Percentiles rank a stretch among this genome's conserved stretches.
These are phyloP conservation scores for Elanus axillaris DNA, from an alignment of 2,113 vertebrate genomes.

Conservation along the genomic window DNA sequence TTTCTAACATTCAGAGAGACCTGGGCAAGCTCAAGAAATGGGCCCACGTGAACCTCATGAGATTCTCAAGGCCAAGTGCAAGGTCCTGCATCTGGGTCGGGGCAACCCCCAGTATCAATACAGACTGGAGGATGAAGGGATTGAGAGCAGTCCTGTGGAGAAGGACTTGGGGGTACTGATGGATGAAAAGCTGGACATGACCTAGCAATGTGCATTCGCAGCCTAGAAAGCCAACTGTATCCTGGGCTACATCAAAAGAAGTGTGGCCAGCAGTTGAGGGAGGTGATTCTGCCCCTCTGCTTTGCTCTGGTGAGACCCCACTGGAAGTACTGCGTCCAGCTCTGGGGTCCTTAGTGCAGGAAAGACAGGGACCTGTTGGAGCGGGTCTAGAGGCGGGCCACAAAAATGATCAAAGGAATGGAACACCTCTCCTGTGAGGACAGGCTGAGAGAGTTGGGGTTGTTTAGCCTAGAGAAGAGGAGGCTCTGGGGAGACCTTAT, in stretches of 20 bases:
- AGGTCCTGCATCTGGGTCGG: not conserved
- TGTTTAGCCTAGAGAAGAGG: not conserved
- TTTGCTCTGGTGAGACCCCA: not conserved
- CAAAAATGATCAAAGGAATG: accelerated
- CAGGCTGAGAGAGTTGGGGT: not conserved
- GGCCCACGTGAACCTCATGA: not conserved
- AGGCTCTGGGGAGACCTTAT: accelerated
- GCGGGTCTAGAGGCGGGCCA: not conserved
- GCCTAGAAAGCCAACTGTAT: accelerated
- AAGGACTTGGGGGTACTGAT: not conserved
- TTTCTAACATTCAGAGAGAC: not conserved
- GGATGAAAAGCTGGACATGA: not conserved
- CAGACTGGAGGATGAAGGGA: not conserved
- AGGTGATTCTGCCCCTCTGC: not conserved
- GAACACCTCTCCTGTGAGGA: not conserved
- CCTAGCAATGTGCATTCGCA: accelerated
- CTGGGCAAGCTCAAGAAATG: not conserved
- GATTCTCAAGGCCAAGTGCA: not conserved
- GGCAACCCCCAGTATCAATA: not conserved
- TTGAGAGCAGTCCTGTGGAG: accelerated
- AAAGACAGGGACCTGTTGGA: accelerated
- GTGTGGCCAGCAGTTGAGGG: accelerated
- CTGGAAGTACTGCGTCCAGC: not conserved
- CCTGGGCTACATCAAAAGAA: not conserved
- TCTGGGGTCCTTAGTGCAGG: accelerated